These are phyloP conservation scores for Xenopus petersii DNA, from an alignment of 2,797 vertebrate species.

Conservation along the genomic window DNA sequence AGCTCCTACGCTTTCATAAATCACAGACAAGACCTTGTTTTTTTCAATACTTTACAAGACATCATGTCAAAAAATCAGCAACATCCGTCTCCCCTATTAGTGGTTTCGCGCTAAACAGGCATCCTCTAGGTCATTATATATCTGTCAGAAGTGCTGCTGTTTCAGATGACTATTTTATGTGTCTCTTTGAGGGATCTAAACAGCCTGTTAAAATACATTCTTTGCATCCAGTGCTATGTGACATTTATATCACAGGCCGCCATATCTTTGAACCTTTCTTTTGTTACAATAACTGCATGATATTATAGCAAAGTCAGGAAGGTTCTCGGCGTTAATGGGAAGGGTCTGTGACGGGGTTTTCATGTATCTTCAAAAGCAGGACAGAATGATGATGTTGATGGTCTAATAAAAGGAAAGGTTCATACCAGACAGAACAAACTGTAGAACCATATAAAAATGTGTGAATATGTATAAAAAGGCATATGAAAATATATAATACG, in stretches of 20 bases:
- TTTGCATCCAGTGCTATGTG: constrained; percentile 27
- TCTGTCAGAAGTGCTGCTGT: constrained; percentile 16
- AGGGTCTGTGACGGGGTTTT: not conserved
- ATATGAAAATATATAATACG: no score
- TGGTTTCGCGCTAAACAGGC: constrained; percentile 39
- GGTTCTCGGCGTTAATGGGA: not conserved
- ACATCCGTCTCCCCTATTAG: constrained; percentile 33
- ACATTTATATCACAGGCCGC: constrained; percentile 21
- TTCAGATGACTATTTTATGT: constrained; percentile 36
- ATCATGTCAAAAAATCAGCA: constrained; percentile 40
- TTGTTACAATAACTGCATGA: constrained; percentile 31
- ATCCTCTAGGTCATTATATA: constrained; percentile 40
- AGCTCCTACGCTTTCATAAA: constrained; percentile 36
- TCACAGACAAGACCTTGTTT: constrained; percentile 36
- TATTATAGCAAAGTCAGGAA: constrained; percentile 28
- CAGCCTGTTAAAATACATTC: constrained; percentile 31
- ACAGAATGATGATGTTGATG: no score
- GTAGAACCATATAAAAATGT: no score
- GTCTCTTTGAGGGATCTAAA: constrained; percentile 32
- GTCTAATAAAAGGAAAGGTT: no score
- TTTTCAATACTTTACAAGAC: constrained; percentile 34
- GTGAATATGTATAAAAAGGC: no score
- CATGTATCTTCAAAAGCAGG: not conserved
- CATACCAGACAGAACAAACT: no score
- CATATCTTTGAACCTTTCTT: constrained; percentile 32